Conservation (phyloP, 2,113 vertebrate genomes). For the Helogale parvula region DNA sequence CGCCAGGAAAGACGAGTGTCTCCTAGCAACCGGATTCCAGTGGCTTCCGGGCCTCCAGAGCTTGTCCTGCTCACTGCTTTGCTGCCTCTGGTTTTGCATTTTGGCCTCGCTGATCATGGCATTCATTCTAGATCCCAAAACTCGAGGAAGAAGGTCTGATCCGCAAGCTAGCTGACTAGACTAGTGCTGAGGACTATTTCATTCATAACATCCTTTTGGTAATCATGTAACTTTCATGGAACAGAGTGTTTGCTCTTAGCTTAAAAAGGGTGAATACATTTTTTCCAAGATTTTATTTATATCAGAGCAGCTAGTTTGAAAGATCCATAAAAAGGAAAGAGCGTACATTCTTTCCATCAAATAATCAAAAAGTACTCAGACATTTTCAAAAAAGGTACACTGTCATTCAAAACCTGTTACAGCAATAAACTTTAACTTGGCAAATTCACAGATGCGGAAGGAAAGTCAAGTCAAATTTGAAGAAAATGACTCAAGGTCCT, state of each 20-base stretch:
- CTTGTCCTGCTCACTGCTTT: constrained; percentile 1
- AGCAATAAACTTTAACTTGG: constrained; percentile 61
- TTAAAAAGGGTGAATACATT: background rate
- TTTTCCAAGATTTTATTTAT: constrained; percentile 52
- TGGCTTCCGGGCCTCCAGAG: constrained; percentile 61
- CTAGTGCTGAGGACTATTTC: background rate
- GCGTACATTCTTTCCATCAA: constrained; percentile 42
- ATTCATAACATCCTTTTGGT: background rate
- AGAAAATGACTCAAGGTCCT: constrained; percentile 46
- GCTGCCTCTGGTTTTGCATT: constrained; percentile 40
- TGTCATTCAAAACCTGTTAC: constrained; percentile 31
- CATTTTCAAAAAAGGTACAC: constrained; percentile 23
- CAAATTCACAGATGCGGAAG: constrained; percentile 31
- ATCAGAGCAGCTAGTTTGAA: constrained; percentile 53
- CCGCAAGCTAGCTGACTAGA: background rate
- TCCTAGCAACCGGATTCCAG: constrained; percentile 78
- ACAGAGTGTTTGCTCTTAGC: constrained; percentile 10
- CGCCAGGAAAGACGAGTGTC: constrained; percentile 65
- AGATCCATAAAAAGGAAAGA: constrained; percentile 45
- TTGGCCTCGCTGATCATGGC: background rate
- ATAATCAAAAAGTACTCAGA: constrained; percentile 68
- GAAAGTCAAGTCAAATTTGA: constrained; percentile 40
- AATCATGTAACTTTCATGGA: background rate
- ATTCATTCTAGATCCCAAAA: background rate
- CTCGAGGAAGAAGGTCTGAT: background rate